Evolutionary conservation across 2,888 invertebrate species (phyloP).

Genomic region (Tachina fera): DNA sequence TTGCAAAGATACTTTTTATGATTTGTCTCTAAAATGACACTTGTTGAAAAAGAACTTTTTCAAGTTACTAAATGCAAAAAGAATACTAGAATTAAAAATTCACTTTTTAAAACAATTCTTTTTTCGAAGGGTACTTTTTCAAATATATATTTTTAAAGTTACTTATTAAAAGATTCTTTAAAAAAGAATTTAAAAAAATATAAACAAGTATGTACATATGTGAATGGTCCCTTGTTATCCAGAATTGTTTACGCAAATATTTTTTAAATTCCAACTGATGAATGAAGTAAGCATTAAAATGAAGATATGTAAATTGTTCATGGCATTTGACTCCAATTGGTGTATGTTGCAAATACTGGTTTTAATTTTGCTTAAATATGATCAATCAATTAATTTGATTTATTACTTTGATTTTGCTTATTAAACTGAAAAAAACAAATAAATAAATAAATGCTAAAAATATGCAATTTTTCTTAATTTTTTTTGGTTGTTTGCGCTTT

Average conservation of each 20-base stretch:
- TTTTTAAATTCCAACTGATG: not conserved
- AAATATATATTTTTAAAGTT: too few species aligned
- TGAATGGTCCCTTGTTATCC: too few species aligned
- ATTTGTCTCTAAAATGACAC: too few species aligned
- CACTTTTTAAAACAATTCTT: too few species aligned
- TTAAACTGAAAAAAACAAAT: constrained; percentile 34
- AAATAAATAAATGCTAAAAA: constrained; percentile 65
- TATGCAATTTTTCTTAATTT: constrained; percentile 73
- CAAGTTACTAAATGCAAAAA: too few species aligned
- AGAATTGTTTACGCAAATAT: not conserved
- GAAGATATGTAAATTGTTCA: constrained; percentile 31
- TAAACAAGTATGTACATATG: too few species aligned
- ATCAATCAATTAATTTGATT: constrained; percentile 70
- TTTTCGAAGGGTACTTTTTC: too few species aligned
- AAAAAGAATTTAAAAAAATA: too few species aligned
- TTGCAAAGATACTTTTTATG: too few species aligned
- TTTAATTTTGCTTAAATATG: constrained; percentile 51
- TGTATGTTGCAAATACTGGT: constrained; percentile 27
- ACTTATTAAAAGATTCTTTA: too few species aligned
- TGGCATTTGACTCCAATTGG: constrained; percentile 29
- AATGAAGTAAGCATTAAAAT: constrained; percentile 16
- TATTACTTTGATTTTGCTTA: constrained; percentile 36
- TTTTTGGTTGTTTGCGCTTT: constrained; percentile 63
- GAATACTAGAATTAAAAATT: too few species aligned
- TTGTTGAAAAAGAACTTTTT: too few species aligned